phyloP scores from a whole-genome alignment of 1,140 invertebrate genomes.

The Zaprionus africanus region DNA sequence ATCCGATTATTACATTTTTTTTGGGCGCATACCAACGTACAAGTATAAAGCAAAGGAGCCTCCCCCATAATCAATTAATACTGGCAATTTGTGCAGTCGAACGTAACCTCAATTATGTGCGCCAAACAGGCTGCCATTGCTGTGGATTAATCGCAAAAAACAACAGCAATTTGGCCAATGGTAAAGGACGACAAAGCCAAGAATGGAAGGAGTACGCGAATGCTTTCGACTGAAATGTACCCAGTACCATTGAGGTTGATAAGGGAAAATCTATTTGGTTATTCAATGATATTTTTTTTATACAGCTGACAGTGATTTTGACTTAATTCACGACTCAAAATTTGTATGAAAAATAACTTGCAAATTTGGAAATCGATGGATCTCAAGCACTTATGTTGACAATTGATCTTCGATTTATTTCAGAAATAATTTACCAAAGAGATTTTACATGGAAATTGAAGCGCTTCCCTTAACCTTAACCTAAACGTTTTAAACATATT shows the following conservation, averaged over 20 bases:
- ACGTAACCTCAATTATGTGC: slow-evolving; percentile 83
- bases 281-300: too few species aligned
- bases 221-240: not conserved
- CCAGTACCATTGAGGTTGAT: not conserved
- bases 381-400: too few species aligned
- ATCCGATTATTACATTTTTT: slow-evolving; percentile 69
- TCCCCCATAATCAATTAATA: slow-evolving; percentile 75
- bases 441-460: too few species aligned
- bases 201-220: not conserved
- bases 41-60: slow-evolving; percentile 4
- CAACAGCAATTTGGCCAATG: slow-evolving; percentile 70
- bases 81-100: slow-evolving; percentile 78
- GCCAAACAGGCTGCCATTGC: slow-evolving; percentile 71
- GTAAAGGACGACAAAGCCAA: slow-evolving; percentile 28
- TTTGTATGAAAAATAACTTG: too few species aligned
- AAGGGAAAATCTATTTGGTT: too few species aligned
- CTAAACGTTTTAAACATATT: not conserved
- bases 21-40: not conserved
- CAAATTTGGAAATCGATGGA: too few species aligned
- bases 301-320: too few species aligned
- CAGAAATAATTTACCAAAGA: too few species aligned
- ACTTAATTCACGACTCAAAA: too few species aligned
- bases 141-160: slow-evolving; percentile 75
- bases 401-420: too few species aligned
- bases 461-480: too few species aligned